phyloP scores from a whole-genome alignment of 2,113 vertebrate genomes.

The Semnornis frantzii region DNA sequence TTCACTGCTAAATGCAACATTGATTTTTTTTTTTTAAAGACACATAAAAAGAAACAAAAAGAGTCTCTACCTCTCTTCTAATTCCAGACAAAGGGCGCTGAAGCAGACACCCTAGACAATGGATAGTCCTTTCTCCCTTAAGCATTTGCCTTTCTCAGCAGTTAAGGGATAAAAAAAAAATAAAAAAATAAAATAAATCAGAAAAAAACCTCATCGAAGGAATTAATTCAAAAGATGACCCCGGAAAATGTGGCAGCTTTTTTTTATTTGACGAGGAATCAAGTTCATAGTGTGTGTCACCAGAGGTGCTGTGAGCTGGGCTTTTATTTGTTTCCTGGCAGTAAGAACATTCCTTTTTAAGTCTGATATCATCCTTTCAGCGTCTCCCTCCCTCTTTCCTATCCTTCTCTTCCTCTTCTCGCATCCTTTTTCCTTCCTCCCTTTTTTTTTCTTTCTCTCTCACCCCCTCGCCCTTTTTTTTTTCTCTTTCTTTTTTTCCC shows the following conservation, averaged over 20 bases:
- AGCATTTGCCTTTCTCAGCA: conserved; percentile 49
- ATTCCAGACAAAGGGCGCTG: conserved; percentile 68
- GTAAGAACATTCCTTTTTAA: conserved; percentile 18
- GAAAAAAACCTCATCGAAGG: conserved; percentile 16
- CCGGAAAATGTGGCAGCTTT: conserved; percentile 38
- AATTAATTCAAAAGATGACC: conserved; percentile 65
- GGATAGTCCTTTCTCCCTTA: background rate
- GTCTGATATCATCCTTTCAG: background rate
- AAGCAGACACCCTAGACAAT: conserved; percentile 32
- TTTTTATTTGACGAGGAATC: conserved; percentile 58
- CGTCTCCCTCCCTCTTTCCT: conserved; percentile 14
- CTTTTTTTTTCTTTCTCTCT: background rate
- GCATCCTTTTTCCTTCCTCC: conserved; percentile 48
- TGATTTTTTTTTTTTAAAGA: conserved; percentile 23
- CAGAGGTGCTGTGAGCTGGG: conserved; percentile 20
- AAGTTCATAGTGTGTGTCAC: conserved; percentile 51
- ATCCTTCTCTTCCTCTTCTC: conserved; percentile 19
- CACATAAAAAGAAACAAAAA: background rate
- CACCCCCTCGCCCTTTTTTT: background rate
- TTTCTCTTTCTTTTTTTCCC: conserved; percentile 28
- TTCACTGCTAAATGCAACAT: conserved; percentile 38
- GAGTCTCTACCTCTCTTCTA: background rate
- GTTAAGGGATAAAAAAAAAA: background rate
- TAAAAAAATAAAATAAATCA: background rate
- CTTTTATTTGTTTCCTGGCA: conserved; percentile 56